Percentiles rank a stretch among this genome's conserved stretches.
phyloP scores from a whole-genome alignment of 2,113 vertebrate species.

The Regulus satrapa region DNA sequence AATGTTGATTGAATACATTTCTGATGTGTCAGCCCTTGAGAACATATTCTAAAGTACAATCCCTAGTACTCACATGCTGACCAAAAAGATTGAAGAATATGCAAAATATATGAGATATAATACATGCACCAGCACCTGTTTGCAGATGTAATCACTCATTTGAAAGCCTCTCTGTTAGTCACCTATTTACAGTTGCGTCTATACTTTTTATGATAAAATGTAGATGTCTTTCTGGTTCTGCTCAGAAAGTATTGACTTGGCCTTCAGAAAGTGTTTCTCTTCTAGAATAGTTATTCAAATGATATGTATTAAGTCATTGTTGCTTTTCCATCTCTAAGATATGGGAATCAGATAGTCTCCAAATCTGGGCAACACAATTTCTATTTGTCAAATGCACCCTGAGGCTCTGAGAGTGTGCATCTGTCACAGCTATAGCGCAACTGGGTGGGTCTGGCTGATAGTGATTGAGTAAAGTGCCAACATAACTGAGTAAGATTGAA shows the following conservation, averaged over 20 bases:
- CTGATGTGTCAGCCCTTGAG: not conserved
- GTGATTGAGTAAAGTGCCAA: constrained; percentile 39
- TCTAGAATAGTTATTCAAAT: not conserved
- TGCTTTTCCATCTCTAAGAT: not conserved
- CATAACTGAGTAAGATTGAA: constrained; percentile 59
- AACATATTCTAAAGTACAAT: not conserved
- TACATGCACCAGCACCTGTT: not conserved
- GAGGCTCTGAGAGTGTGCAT: not conserved
- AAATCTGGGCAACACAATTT: not conserved
- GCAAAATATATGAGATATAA: not conserved
- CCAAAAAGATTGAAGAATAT: not conserved
- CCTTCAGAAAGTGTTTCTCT: not conserved
- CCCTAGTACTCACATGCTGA: not conserved
- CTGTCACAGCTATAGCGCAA: not conserved
- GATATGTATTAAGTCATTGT: not conserved
- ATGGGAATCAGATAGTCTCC: not conserved
- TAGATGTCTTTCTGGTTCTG: not conserved
- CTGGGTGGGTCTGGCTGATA: constrained; percentile 34
- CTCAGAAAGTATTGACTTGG: not conserved
- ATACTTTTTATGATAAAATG: not conserved
- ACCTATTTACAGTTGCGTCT: not conserved
- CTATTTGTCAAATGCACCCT: not conserved
- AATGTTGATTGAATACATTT: not conserved
- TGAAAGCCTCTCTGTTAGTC: not conserved
- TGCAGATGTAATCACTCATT: not conserved